Evolutionary conservation across 2,888 invertebrate genomes (phyloP).

Genomic region (Temnothorax ravouxi): DNA sequence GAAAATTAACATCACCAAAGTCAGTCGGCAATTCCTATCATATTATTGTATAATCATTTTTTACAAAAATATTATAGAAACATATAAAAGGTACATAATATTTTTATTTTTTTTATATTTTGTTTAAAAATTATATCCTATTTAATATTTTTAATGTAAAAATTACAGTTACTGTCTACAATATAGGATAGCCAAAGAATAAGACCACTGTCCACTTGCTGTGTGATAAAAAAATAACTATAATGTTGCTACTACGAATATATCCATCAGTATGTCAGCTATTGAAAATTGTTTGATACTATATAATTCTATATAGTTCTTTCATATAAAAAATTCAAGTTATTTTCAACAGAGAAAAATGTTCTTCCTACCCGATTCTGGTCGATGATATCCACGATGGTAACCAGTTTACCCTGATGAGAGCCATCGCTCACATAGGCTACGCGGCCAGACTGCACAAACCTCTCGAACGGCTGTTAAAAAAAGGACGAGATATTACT

Average conservation of each 20-base stretch:
- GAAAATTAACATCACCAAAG: constrained; percentile 88
- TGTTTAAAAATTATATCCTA: too few relatives aligned
- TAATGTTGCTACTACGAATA: background rate
- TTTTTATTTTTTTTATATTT: background rate
- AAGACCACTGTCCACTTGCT: background rate
- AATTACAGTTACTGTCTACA: background rate
- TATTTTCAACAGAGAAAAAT: background rate
- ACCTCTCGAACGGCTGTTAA: constrained; percentile 94
- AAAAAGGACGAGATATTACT: constrained; percentile 12
- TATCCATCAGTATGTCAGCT: background rate
- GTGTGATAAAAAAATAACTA: background rate
- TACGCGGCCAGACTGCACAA: constrained; percentile 99
- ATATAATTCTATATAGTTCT: background rate
- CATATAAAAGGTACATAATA: background rate
- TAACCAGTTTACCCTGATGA: constrained; percentile 96
- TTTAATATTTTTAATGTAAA: background rate
- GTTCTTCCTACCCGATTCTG: constrained; percentile 93
- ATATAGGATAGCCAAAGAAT: background rate
- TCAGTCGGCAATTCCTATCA: constrained; percentile 93
- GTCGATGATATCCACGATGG: constrained; percentile 98
- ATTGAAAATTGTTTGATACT: background rate
- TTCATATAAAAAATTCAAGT: background rate
- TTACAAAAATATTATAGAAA: background rate
- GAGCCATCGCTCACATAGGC: constrained; percentile 97
- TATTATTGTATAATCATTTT: constrained; percentile 88